Evolutionary conservation across 2,113 vertebrate genomes (phyloP), one percentile per base, ranked within the genome.

Genomic region (Cygnus atratus): DNA sequence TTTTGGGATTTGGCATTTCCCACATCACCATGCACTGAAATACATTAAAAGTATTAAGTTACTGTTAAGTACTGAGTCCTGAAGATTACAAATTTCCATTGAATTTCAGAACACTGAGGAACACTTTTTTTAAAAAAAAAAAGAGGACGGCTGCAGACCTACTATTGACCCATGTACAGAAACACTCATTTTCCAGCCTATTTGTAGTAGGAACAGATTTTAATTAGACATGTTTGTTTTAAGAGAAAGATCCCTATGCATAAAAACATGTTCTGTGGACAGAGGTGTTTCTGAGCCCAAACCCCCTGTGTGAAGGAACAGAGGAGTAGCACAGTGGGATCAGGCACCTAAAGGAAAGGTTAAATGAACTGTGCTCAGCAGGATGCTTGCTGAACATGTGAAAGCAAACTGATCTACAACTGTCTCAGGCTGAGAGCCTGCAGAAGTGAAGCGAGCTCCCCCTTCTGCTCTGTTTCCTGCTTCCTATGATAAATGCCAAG

Each of bases 361-460:
- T 73, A 3, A 20, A 13, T 1, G 28, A 29, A 7, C 19, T 4
- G 9, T 2, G 4, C 58, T 68, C 10, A 8, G 57, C 11, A 59
- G 54, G 44, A 43, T 15, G 5, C 26, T 7, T 12, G 2, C 1
- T 0, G 8, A 80, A 50, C 25, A 33, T 12, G 7, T n/a, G 26
- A 43, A 81, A 59, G 9, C 18, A 5, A 81, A 55, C 13, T 46
- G 24, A 43, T 61, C n/a, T 44, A 20, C 61, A 57, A 24, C 43
- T 35, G 28, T 20, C 37, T 46, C 26, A 19, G 63, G 41, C 13
- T 41, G 26, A 9, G 10, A 81, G 28, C 8, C 35, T 6, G 22
- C 44, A 83, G 46, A 75, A 74, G 75, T 22, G 10, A 66, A 58
- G 26, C 1, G 13, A 80, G 58, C 87, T 88, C 33, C 44, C 79